Evolutionary conservation across 1,140 invertebrate species (phyloP).

Genomic region (Zaprionus ghesquierei): DNA sequence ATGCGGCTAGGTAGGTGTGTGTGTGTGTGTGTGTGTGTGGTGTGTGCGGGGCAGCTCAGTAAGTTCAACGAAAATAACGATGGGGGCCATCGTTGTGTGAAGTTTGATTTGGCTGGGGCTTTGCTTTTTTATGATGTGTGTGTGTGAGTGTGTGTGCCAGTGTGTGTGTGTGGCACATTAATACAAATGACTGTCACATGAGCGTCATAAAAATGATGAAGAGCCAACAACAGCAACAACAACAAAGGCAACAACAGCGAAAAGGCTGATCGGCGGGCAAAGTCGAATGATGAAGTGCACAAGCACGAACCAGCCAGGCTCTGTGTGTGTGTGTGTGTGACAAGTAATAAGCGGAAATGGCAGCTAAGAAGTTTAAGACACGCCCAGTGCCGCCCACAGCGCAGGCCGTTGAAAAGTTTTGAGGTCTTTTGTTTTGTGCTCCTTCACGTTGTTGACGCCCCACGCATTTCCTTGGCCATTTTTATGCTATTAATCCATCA

Average conservation of each 20-base stretch:
- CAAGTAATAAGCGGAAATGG: constrained; percentile 49
- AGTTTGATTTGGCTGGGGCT: constrained; percentile 61
- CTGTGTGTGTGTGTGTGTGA: constrained; percentile 36
- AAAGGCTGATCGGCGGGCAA: constrained; percentile 57
- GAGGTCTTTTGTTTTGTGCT: constrained; percentile 18
- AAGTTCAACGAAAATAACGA: constrained; percentile 51
- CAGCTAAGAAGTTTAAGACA: constrained; percentile 34
- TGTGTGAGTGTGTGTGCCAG: constrained; percentile 16
- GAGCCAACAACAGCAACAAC: constrained; percentile 46
- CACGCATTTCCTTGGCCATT: constrained; percentile 39
- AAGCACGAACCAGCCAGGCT: constrained; percentile 32
- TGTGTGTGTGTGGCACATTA: constrained; percentile 57
- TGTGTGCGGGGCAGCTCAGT: constrained; percentile 25
- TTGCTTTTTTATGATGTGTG: constrained; percentile 52
- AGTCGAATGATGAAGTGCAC: constrained; percentile 47
- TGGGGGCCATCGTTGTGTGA: constrained; percentile 38
- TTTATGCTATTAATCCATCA: constrained; percentile 56
- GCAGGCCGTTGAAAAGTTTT: constrained; percentile 25
- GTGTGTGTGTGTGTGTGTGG: constrained; percentile 5
- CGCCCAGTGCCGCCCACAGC: constrained; percentile 1
- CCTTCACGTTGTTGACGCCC: constrained; percentile 31
- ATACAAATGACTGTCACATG: constrained; percentile 74
- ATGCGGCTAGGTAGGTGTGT: not conserved
- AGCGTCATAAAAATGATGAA: constrained; percentile 74
- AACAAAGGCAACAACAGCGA: constrained; percentile 33